Evolutionary conservation across 2,797 vertebrate species (phyloP).

Genomic region (Cyprinodon diabolis): DNA sequence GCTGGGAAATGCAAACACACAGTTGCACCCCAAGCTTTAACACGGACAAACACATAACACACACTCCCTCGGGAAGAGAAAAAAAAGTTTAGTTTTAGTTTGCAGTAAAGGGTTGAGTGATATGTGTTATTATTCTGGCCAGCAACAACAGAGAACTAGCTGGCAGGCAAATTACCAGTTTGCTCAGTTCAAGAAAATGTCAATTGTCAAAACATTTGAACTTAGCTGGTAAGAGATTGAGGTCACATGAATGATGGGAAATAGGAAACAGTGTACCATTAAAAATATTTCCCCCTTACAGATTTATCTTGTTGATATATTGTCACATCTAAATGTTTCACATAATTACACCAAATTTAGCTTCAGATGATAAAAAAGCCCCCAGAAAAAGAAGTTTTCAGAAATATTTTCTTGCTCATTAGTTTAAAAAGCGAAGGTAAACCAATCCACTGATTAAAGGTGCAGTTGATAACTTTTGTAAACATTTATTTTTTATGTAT

Average conservation of each 20-base stretch:
- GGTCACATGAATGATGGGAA: slow-evolving; percentile 29
- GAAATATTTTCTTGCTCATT: background rate
- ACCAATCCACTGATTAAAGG: no score
- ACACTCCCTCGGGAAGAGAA: slow-evolving; percentile 48
- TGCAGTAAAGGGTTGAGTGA: slow-evolving; percentile 39
- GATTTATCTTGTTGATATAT: background rate
- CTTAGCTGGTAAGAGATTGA: slow-evolving; percentile 24
- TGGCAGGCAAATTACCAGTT: slow-evolving; percentile 43
- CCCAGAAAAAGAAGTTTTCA: background rate
- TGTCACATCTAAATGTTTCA: background rate
- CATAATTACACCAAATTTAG: background rate
- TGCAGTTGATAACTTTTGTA: no score
- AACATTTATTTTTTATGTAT: no score
- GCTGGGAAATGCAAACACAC: slow-evolving; percentile 60
- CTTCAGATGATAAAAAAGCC: background rate
- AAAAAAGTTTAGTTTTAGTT: slow-evolving; percentile 50
- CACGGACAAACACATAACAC: slow-evolving; percentile 34
- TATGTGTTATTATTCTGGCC: slow-evolving; percentile 37
- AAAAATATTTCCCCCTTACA: background rate
- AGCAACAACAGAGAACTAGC: slow-evolving; percentile 27
- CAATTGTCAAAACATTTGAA: slow-evolving; percentile 31
- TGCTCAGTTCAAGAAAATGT: slow-evolving; percentile 51
- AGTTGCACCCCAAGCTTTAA: slow-evolving; percentile 30
- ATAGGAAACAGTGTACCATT: slow-evolving; percentile 5
- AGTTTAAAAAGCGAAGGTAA: background rate